Evolutionary conservation across 2,888 invertebrate genomes (phyloP).

Genomic region (Pristionchus japonicus): DNA sequence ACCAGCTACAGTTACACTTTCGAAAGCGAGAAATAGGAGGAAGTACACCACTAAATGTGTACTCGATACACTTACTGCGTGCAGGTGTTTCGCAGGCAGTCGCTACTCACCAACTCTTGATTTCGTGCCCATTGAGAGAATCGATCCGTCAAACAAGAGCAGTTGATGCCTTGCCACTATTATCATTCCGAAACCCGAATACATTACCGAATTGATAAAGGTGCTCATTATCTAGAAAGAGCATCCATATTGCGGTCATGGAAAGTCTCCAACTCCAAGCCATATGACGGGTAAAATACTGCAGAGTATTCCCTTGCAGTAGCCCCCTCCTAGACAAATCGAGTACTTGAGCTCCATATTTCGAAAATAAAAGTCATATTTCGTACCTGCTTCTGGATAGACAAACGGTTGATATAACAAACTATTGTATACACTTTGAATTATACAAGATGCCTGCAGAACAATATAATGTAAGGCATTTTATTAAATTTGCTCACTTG

Average conservation of each 20-base stretch:
- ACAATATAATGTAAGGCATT: background rate
- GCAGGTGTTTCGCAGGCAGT: background rate
- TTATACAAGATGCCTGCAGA: background rate
- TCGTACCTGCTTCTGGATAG: background rate
- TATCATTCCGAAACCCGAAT: background rate
- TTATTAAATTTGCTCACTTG: background rate
- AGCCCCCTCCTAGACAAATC: background rate
- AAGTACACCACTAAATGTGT: background rate
- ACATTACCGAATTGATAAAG: background rate
- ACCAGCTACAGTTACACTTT: background rate
- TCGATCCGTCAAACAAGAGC: background rate
- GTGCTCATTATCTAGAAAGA: background rate
- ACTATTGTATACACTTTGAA: background rate
- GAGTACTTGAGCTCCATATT: too few relatives aligned
- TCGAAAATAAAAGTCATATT: background rate
- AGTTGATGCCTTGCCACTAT: background rate
- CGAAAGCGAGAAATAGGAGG: background rate
- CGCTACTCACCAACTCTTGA: background rate
- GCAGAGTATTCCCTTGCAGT: background rate
- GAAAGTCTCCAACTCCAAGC: background rate
- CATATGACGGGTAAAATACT: background rate
- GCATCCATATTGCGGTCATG: background rate
- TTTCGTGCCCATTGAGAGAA: background rate
- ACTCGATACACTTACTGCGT: background rate
- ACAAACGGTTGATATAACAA: background rate